Percentiles rank a stretch among this genome's conserved stretches.
These are phyloP conservation scores for Psylliodes chrysocephalus DNA, from an alignment of 2,888 invertebrate species.

Conservation along the genomic window DNA sequence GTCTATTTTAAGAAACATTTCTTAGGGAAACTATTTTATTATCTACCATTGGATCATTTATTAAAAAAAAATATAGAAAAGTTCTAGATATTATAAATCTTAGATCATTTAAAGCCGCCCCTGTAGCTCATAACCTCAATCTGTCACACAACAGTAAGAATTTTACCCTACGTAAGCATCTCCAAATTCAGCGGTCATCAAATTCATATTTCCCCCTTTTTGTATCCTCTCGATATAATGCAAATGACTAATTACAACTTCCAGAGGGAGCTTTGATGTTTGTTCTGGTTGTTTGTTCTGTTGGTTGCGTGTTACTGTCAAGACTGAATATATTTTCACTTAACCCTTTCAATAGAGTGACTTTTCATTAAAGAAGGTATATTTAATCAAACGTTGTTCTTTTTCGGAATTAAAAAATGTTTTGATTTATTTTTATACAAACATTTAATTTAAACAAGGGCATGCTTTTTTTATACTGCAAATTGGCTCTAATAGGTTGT, in stretches of 20 bases:
- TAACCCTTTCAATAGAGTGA: not conserved
- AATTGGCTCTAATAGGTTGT: no score
- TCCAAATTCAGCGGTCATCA: not conserved
- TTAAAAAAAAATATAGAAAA: no score
- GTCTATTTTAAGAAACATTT: no score
- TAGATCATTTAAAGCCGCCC: not conserved
- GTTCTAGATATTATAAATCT: no score
- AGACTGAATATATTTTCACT: not conserved
- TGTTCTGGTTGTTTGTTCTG: not conserved
- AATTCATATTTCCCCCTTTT: conserved; percentile 9
- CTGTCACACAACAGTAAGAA: conserved; percentile 2
- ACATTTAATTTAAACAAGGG: no score
- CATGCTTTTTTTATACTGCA: no score
- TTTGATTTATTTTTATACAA: conserved; percentile 1
- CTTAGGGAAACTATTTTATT: no score
- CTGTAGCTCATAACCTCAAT: not conserved
- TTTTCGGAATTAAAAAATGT: not conserved
- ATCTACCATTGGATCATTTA: no score
- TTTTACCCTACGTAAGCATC: not conserved
- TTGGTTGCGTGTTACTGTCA: not conserved
- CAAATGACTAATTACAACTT: conserved; percentile 5
- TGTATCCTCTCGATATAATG: conserved; percentile 10
- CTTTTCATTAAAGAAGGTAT: not conserved
- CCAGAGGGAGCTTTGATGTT: conserved; percentile 10
- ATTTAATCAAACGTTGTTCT: conserved; percentile 7